phyloP scores from a whole-genome alignment of 1,140 invertebrate genomes.

The Anadara kagoshimensis region DNA sequence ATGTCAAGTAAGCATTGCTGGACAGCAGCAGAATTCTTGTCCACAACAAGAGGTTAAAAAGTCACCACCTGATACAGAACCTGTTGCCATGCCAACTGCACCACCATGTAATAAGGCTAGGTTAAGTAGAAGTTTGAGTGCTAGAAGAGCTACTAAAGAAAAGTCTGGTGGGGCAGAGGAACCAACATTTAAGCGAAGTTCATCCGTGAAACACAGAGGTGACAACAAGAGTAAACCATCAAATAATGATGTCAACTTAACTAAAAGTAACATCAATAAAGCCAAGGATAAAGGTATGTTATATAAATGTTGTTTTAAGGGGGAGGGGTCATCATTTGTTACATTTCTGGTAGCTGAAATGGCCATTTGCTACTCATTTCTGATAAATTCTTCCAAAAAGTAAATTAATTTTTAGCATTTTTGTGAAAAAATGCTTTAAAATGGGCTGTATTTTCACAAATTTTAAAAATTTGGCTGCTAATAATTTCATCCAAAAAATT shows the following conservation, averaged over 20 bases:
- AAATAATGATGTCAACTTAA: constrained; percentile 50
- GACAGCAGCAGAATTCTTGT: constrained; percentile 12
- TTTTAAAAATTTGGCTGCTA: no score
- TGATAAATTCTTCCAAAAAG: no score
- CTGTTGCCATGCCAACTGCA: background rate
- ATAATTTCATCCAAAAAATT: no score
- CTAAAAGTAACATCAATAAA: constrained; percentile 52
- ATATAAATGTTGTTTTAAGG: no score
- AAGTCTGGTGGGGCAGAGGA: constrained; percentile 38
- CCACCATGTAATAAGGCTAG: constrained; percentile 20
- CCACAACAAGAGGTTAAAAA: constrained; percentile 14
- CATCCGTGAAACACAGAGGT: constrained; percentile 50
- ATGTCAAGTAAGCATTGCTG: constrained; percentile 56
- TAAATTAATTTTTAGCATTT: no score
- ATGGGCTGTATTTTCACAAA: no score
- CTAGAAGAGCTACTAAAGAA: constrained; percentile 34
- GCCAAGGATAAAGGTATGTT: constrained; percentile 61
- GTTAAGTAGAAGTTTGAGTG: constrained; percentile 52
- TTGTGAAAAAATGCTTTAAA: no score
- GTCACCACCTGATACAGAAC: background rate
- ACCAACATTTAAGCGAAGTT: constrained; percentile 50
- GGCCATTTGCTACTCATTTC: no score
- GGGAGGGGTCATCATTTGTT: no score
- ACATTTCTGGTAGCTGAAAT: no score
- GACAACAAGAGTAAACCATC: constrained; percentile 52